Evolutionary conservation across 64 coral and sea anemone species (phyloP).

Genomic region (Montipora sp.): DNA sequence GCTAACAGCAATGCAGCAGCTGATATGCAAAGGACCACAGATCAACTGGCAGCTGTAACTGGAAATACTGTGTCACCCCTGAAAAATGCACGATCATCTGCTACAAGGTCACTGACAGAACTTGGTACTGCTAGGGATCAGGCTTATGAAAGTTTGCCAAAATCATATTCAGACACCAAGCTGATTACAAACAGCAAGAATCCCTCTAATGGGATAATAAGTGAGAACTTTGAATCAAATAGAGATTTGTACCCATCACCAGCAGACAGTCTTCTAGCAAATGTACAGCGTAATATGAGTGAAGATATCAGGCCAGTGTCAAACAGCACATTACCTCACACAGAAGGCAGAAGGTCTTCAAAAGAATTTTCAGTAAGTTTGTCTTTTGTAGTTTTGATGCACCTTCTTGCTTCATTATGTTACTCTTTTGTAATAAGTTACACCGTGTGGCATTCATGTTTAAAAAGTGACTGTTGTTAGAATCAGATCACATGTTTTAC

Average conservation of each 20-base stretch:
- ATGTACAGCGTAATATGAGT: background rate
- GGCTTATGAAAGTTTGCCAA: background rate
- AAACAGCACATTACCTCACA: background rate
- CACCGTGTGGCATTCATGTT: too few species aligned
- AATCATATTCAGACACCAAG: constrained; percentile 14
- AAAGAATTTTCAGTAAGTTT: background rate
- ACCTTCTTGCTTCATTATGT: too few species aligned
- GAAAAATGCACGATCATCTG: background rate
- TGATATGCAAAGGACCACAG: constrained; percentile 13
- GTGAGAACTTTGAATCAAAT: background rate
- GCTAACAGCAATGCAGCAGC: background rate
- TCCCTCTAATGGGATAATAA: background rate
- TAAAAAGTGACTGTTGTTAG: too few species aligned
- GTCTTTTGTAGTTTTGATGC: background rate
- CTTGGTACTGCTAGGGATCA: background rate
- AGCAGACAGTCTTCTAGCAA: background rate
- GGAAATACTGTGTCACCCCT: background rate
- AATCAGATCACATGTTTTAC: too few species aligned
- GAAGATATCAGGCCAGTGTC: background rate
- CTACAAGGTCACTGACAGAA: background rate
- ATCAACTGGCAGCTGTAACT: background rate
- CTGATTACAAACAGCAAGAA: background rate
- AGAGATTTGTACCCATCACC: background rate
- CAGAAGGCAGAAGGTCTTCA: background rate
- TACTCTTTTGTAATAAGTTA: background rate